Evolutionary conservation across 1,140 invertebrate genomes (phyloP), one percentile per base, ranked within the genome.

Genomic region (Andrena cerasifolii): DNA sequence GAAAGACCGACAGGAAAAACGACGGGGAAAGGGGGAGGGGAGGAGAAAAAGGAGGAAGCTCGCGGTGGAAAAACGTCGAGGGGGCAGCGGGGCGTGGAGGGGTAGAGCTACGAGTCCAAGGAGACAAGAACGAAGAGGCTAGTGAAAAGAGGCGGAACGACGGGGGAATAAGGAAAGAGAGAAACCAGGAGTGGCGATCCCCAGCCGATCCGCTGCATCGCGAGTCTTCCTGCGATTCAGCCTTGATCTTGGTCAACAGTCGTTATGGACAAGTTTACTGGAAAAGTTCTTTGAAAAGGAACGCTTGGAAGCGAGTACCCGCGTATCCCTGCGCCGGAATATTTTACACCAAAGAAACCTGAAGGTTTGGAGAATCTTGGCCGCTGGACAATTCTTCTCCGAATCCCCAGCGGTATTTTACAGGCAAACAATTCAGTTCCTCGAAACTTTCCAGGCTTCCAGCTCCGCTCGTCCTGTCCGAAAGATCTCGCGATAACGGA

Each of bases 21-120:
- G 65, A 68, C 51, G 8, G 45, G 33, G 40, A 8, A 56, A n/a
- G 10, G 59, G 26, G 72, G 21, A 43, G 26, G 63, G 36, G 58
- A 26, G 24, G 71, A 65, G 68, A 77, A 79, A 77, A 72, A 83
- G 59, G 66, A 59, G 31, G 36, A 47, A 12, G 63, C 74, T 79
- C 54, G 61, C 43, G 21, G 36, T 61, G 63, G 45, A 10, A 67
- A 65, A 78, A 75, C 14, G 58, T 43, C 54, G 58, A 76, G 63
- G 59, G 40, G 65, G 24, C 24, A 31, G 16, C 45, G 58, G 63
- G 56, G 43, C 47, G 65, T 47, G 66, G 61, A 49, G 65, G 36
- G 45, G 65, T 47, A 65, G 67, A 80, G 59, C 12, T 24, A 33
- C n/a, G n/a, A 21, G 33, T 40, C 16, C 70, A 59, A 65, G 26